Evolutionary conservation across 2,113 vertebrate genomes (phyloP).

Genomic region (Rhinolophus sinicus): DNA sequence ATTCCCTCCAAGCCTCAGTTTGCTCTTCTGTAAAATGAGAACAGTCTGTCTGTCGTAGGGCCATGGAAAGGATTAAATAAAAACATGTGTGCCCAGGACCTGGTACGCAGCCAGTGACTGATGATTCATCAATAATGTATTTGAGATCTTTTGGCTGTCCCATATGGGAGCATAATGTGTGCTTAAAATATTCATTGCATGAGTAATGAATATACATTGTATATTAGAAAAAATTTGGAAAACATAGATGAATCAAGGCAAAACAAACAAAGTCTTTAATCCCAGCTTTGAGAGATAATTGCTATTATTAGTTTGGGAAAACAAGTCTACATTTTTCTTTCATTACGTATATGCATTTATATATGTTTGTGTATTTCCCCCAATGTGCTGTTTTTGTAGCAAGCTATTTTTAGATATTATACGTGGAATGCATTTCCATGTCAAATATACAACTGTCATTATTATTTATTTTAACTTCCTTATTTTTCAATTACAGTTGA

Average conservation of each 20-base stretch:
- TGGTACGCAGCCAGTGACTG: not conserved
- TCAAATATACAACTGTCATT: not conserved
- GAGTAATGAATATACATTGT: not conserved
- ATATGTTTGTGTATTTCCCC: not conserved
- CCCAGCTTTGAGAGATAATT: not conserved
- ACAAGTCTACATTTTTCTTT: not conserved
- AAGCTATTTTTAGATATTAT: not conserved
- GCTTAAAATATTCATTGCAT: not conserved
- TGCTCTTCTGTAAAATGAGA: not conserved
- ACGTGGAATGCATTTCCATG: too few species aligned
- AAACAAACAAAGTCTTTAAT: not conserved
- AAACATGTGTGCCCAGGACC: not conserved
- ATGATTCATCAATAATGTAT: not conserved
- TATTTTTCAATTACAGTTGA: too few species aligned
- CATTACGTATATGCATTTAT: not conserved
- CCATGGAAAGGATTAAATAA: not conserved
- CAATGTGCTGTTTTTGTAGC: not conserved
- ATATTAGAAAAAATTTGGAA: not conserved
- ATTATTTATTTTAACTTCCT: not conserved
- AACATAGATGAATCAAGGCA: not conserved
- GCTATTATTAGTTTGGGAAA: not conserved
- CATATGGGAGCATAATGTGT: not conserved
- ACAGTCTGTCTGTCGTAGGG: rapidly evolving
- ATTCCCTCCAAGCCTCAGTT: not conserved
- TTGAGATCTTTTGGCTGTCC: not conserved